Base-by-base conservation (phyloP, 2,888 invertebrate genomes). In the Drosophila niveifrons region DNA sequence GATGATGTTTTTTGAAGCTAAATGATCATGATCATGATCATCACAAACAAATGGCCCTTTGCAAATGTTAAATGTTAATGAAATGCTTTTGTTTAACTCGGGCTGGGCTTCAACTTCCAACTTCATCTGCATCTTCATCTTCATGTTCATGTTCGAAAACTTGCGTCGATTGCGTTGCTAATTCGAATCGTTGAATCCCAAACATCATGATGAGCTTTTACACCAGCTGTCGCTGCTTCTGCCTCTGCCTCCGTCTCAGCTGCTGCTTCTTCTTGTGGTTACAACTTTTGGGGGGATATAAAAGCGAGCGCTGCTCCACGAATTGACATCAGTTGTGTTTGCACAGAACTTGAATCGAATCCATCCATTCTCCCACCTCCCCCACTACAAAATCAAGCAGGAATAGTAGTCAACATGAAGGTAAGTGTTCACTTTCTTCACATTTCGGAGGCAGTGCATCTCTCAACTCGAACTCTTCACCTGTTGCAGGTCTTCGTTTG, bases 31-130 rank as follows among this genome's bases (percentile, higher is more conserved):
- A n/a, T 43, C 36, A 66, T 23, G 23, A 23, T 44, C 46, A 51
- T 39, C 18, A n/a, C n/a, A n/a, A n/a, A n/a, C n/a, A 46, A 43
- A 39, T 23, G 66, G 61, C 41, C 55, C 58, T 76, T 76, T 75
- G 75, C 78, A 75, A 77, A 87, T 87, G 80, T 77, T 85, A 78
- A 85, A 87, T 87, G 80, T 77, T 85, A 78, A 85, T 85, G 75
- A 85, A 88, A 85, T 82, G 78, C 74, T 70, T 78, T 83, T 83
- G 88, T 82, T 78, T 67, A 55, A 57, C 39, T 29, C 39, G 36
- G 36, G 36, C 36, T 36, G 36, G 36, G 11, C 36, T 10, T 31
- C 31, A 31, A 29, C 8, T 31, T 28, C 28, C 9, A 31, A 31
- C 31, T 10, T 8, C 10, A 31, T 9, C 31, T 31, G 31, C n/a